Percentiles rank a stretch among this genome's conserved stretches.
phyloP scores from a whole-genome alignment of 1,140 invertebrate species.

The Drosophila kohkoa region DNA sequence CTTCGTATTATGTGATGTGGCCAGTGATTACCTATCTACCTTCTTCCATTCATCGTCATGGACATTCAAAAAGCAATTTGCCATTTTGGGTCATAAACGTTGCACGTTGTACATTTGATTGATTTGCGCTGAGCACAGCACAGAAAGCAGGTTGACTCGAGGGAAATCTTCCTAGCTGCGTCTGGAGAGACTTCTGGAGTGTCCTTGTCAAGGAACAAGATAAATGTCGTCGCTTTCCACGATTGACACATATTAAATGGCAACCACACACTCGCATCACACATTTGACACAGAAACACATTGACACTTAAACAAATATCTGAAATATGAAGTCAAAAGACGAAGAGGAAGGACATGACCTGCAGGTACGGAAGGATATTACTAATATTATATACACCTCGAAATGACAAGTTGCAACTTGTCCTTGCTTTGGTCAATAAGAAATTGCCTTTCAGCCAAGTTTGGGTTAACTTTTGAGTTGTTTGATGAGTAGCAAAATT shows the following conservation, averaged over 20 bases:
- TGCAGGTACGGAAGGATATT: slow-evolving; percentile 2
- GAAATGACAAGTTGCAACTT: slow-evolving; percentile 7
- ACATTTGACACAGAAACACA: slow-evolving; percentile 2
- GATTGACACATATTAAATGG: slow-evolving; percentile 38
- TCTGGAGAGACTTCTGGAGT: neutral
- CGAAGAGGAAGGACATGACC: slow-evolving; percentile 1
- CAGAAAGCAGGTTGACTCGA: slow-evolving; percentile 15
- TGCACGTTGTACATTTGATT: slow-evolving; percentile 62
- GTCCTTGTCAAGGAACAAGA: slow-evolving; percentile 27
- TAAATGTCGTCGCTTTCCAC: slow-evolving; percentile 31
- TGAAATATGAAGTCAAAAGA: slow-evolving; percentile 24
- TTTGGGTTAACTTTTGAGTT: neutral
- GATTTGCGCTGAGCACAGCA: slow-evolving; percentile 62
- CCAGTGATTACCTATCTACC: slow-evolving; percentile 41
- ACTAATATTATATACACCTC: slow-evolving; percentile 5
- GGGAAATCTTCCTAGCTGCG: slow-evolving; percentile 40
- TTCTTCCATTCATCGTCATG: neutral
- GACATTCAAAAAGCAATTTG: slow-evolving; percentile 71
- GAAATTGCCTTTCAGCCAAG: slow-evolving; percentile 1
- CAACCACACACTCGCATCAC: slow-evolving; percentile 2
- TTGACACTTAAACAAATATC: slow-evolving; percentile 30
- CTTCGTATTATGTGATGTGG: neutral
- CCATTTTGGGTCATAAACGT: slow-evolving; percentile 75
- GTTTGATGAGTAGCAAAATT: no score
- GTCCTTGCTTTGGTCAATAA: slow-evolving; percentile 5